Percentiles rank a stretch among this genome's conserved stretches.
Evolutionary conservation across 2,888 invertebrate genomes (phyloP).

Genomic region (Geophilus truncorum): DNA sequence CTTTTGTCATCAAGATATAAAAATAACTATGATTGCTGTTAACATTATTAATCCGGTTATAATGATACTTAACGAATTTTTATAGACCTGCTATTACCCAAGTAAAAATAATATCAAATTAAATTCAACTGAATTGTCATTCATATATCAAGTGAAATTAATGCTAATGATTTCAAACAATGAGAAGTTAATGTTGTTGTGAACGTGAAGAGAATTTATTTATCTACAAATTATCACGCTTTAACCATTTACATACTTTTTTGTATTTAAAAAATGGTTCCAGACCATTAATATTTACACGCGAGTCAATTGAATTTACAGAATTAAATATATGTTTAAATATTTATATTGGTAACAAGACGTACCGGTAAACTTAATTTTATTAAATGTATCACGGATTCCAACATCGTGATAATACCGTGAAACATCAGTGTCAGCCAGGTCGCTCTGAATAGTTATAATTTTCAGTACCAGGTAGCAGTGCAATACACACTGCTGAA

Average conservation of each 20-base stretch:
- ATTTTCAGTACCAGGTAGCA: too few relatives aligned
- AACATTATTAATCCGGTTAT: background rate
- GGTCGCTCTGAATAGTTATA: too few relatives aligned
- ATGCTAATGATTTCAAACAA: too few relatives aligned
- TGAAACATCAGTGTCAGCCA: too few relatives aligned
- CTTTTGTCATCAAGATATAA: too few relatives aligned
- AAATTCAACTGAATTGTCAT: background rate
- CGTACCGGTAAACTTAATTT: too few relatives aligned
- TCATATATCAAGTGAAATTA: background rate
- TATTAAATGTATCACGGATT: too few relatives aligned
- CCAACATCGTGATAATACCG: too few relatives aligned
- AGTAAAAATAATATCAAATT: background rate
- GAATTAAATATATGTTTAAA: background rate
- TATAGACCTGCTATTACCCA: too few relatives aligned
- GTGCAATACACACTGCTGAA: too few relatives aligned
- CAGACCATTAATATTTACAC: background rate
- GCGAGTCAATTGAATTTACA: background rate
- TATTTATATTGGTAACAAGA: background rate
- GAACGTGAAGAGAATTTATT: background rate
- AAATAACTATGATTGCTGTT: too few relatives aligned
- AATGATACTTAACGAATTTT: too few relatives aligned
- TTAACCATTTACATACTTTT: background rate
- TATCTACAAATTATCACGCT: background rate
- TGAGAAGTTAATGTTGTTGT: background rate
- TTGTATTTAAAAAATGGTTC: background rate